Evolutionary conservation across 1,140 invertebrate genomes (phyloP).

Genomic region (Drosophila repleta): DNA sequence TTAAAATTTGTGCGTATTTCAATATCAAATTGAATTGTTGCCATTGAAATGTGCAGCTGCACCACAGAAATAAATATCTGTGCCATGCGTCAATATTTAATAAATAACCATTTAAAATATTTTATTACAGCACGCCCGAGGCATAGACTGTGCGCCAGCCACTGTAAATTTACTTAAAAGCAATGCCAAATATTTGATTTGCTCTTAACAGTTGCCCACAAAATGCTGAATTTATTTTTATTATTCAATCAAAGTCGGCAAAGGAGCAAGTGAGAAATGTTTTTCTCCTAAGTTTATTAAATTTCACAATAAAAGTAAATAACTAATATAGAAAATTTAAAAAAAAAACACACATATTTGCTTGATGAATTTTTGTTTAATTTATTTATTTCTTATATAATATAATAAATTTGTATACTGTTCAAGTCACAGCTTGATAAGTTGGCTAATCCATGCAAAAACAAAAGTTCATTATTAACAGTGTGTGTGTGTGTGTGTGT

Average conservation of each 20-base stretch:
- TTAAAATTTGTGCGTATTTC: slow-evolving; percentile 64
- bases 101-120: slow-evolving; percentile 31
- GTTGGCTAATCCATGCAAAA: slow-evolving; percentile 4
- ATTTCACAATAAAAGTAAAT: not conserved
- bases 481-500: not conserved
- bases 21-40: slow-evolving; percentile 57
- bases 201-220: not conserved
- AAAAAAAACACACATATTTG: too few relatives aligned
- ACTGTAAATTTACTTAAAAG: slow-evolving; percentile 61
- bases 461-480: slow-evolving; percentile 28
- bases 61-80: slow-evolving; percentile 23
- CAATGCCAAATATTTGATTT: slow-evolving; percentile 39
- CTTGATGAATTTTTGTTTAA: too few relatives aligned
- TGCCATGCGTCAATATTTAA: slow-evolving; percentile 2
- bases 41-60: slow-evolving; percentile 55
- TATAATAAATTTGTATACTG: not conserved
- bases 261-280: not conserved
- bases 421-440: slow-evolving; percentile 7
- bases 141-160: slow-evolving; percentile 25
- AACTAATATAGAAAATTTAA: too few relatives aligned
- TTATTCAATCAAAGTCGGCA: not conserved
- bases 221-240: not conserved
- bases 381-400: not conserved
- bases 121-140: slow-evolving; percentile 51
- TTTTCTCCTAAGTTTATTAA: not conserved